Percentiles rank a stretch among this genome's conserved stretches.
These are phyloP conservation scores for Diacarnus erythraeanus DNA, from an alignment of 37 sponge, comb jelly and placozoan species.

Conservation along the genomic window DNA sequence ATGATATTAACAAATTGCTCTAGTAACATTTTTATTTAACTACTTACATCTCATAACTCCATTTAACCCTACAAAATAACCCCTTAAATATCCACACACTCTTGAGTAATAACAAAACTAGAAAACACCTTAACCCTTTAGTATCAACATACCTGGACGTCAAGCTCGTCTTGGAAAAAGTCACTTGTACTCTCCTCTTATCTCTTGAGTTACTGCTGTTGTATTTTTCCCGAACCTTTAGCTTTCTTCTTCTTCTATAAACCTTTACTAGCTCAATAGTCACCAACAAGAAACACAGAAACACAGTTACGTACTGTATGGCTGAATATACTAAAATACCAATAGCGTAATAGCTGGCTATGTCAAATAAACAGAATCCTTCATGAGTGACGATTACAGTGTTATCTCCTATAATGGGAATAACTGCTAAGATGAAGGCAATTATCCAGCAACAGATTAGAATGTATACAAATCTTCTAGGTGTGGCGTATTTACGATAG, in stretches of 20 bases:
- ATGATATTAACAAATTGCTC: too few species aligned
- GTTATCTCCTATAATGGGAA: conserved; percentile 42
- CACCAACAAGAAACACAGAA: conserved; percentile 53
- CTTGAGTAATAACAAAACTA: too few species aligned
- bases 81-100: too few species aligned
- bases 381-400: conserved; percentile 18
- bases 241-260: conserved; percentile 40
- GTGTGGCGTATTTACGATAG: conserved; percentile 56
- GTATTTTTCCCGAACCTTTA: conserved; percentile 39
- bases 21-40: too few species aligned
- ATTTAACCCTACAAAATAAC: too few species aligned
- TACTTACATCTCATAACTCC: too few species aligned
- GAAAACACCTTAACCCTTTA: too few species aligned
- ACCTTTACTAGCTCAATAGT: conserved; percentile 22
- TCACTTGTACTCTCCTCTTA: conserved; percentile 14
- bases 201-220: conserved; percentile 15
- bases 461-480: conserved; percentile 11
- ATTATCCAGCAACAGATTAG: conserved; percentile 24
- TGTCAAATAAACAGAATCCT: conserved; percentile 68
- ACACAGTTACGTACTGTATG: conserved; percentile 62
- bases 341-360: conserved; percentile 45
- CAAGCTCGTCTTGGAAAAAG: conserved; percentile 50
- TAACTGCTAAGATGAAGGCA: conserved; percentile 39
- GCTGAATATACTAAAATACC: conserved; percentile 45
- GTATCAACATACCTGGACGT: conserved; percentile 28